Percentiles rank a stretch among this genome's conserved stretches.
Evolutionary conservation across 2,113 vertebrate species (phyloP).

Genomic region (Monarcha castaneiventris): DNA sequence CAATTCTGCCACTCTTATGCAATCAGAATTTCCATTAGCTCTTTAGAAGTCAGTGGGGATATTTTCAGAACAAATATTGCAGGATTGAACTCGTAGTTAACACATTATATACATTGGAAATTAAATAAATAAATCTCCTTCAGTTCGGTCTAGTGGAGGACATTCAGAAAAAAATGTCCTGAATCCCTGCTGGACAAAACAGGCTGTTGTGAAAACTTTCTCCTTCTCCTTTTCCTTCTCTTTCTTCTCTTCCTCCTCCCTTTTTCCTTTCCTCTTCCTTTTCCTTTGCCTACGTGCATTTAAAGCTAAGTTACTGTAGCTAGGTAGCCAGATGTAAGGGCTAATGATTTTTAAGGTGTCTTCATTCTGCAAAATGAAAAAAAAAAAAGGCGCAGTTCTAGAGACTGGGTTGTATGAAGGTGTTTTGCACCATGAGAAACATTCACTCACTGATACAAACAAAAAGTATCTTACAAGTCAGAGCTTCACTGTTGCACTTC

Average conservation of each 20-base stretch:
- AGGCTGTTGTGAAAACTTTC: conserved; percentile 2
- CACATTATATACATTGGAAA: neutral
- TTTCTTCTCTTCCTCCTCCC: neutral
- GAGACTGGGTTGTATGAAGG: neutral
- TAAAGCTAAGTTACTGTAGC: neutral
- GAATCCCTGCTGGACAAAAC: conserved; percentile 32
- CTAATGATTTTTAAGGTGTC: neutral
- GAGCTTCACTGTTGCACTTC: neutral
- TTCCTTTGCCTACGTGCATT: neutral
- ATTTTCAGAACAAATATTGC: neutral
- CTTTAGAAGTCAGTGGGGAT: conserved; percentile 2
- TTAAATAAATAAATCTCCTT: neutral
- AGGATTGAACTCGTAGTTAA: neutral
- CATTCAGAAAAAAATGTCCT: neutral
- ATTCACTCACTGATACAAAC: neutral
- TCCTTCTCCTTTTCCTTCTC: neutral
- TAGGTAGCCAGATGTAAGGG: neutral
- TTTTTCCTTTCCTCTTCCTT: neutral
- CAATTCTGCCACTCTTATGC: neutral
- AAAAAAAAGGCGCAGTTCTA: neutral
- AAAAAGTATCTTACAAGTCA: neutral
- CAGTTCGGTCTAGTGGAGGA: neutral
- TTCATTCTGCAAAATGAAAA: neutral
- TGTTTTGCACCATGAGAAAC: neutral
- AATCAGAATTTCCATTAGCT: conserved; percentile 44